Evolutionary conservation across 1,140 invertebrate species (phyloP), one percentile per base, ranked within the genome.

Genomic region (Homarus americanus): DNA sequence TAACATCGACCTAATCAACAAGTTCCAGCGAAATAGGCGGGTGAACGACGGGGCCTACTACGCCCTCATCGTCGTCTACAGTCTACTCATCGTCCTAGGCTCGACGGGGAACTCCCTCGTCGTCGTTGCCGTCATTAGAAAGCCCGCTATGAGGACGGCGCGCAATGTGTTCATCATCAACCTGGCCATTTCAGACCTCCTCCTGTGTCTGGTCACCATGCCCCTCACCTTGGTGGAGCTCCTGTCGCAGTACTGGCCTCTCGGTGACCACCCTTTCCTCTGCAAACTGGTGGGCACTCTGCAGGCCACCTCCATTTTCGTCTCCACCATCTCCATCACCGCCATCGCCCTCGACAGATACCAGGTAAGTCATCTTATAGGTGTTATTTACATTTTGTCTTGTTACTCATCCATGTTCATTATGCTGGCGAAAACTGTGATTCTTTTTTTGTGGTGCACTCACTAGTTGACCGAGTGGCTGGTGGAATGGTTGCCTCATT

Each of bases 161-260:
- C 94, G 97, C 20, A 98, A 98, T 94, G 96, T 98, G 93, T 98
- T 98, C 94, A 98, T 98, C 87, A 96, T 98, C n/a, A 98, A 98
- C 94, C 94, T 98, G 92, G 97, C 97, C 10, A 96, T 98, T 15
- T 97, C 97, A 34, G 97, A 98, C 95, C 95, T 98, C 2, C 95
- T 97, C 28, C 95, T 98, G 24, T 98, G 97, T 93, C 95, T 97
- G 85, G 96, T 98, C 28, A 98, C 97, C 0, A 98, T 97, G 94
- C 97, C 97, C 17, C 95, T 98, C 78, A 98, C 97, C 32, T 94
- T 98, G 69, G 96, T 97, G 95, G 96, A 97, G 94, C 96, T 98
- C 36, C 94, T 97, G 20, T 96, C 96, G 15, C 96, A 96, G 93
- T 97, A 96, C 94, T 97, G 96, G 96, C 96, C 96, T 0, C 93